A percentile compares a stretch with the other conserved stretches of the same genome.
phyloP scores from a whole-genome alignment of 2,888 invertebrate genomes.

The Hyalella azteca region DNA sequence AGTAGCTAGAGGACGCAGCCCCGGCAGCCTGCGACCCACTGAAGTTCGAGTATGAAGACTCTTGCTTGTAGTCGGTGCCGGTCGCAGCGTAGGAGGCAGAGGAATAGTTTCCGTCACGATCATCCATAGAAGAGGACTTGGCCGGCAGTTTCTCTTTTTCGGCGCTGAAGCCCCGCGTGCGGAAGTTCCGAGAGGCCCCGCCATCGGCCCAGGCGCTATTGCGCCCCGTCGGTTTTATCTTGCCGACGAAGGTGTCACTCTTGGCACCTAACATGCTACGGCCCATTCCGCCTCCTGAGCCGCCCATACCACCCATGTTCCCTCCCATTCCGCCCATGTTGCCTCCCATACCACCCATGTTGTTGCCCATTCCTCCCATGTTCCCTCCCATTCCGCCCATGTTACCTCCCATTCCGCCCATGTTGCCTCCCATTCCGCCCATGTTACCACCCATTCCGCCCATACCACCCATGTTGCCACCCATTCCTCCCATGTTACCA shows the following conservation, averaged over 20 bases:
- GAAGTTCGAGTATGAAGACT: neutral
- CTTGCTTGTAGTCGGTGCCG: neutral
- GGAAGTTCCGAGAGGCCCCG: neutral
- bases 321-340: neutral
- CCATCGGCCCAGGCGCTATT: neutral
- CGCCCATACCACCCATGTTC: neutral
- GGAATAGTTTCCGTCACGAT: neutral
- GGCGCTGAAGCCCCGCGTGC: neutral
- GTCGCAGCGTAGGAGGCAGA: neutral
- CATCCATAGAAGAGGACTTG: neutral
- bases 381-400: conserved; percentile 46
- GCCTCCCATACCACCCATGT: conserved; percentile 38
- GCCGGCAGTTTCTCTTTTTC: neutral
- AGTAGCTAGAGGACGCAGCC: neutral
- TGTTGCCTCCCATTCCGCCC: conserved; percentile 4
- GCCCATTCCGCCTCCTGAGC: neutral
- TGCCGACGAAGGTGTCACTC: neutral
- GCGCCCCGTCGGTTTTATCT: conserved; percentile 6
- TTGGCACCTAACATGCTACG: neutral
- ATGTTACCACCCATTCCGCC: neutral
- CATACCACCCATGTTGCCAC: neutral
- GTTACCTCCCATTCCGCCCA: conserved; percentile 22
- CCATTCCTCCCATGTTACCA: neutral
- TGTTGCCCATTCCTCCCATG: conserved; percentile 53
- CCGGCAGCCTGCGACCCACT: neutral